A percentile compares a stretch with the other conserved stretches of the same genome.
Evolutionary conservation across 2,797 vertebrate genomes (phyloP).

Genomic region (Sus cebifrons): DNA sequence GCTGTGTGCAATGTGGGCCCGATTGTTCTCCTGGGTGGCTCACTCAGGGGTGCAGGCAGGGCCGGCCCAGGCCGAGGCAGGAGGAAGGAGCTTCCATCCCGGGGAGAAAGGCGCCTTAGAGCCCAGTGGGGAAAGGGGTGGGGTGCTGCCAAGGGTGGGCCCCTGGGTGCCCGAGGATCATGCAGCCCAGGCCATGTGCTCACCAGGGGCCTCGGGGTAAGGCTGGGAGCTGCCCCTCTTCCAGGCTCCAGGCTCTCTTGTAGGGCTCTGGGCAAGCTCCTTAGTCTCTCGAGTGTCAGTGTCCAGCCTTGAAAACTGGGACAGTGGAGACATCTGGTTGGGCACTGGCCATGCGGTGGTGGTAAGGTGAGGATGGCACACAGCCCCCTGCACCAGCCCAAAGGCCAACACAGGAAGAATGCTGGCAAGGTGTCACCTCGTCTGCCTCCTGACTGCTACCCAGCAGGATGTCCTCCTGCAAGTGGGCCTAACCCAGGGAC

Average conservation of each 20-base stretch:
- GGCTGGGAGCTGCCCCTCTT: fast-evolving
- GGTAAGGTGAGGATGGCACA: neutral
- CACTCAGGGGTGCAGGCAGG: neutral
- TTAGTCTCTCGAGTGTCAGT: fast-evolving
- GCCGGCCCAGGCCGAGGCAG: neutral
- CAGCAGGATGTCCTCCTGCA: fast-evolving
- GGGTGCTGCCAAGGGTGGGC: neutral
- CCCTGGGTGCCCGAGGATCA: neutral
- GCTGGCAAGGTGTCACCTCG: neutral
- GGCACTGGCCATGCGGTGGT: fast-evolving
- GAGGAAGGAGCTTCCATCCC: neutral
- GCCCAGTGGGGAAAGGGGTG: fast-evolving
- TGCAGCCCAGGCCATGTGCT: neutral
- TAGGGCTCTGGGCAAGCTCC: neutral
- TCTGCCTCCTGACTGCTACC: neutral
- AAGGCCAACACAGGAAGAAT: fast-evolving
- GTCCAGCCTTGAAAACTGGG: neutral
- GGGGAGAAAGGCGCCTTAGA: neutral
- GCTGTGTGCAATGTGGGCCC: conserved; percentile 72
- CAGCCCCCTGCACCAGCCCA: fast-evolving
- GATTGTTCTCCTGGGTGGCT: conserved; percentile 54
- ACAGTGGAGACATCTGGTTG: fast-evolving
- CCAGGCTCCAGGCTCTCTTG: neutral
- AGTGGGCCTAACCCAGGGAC: neutral
- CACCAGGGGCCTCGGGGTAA: neutral